Evolutionary conservation across 2,113 vertebrate species (phyloP).

Genomic region (Equus przewalskii): DNA sequence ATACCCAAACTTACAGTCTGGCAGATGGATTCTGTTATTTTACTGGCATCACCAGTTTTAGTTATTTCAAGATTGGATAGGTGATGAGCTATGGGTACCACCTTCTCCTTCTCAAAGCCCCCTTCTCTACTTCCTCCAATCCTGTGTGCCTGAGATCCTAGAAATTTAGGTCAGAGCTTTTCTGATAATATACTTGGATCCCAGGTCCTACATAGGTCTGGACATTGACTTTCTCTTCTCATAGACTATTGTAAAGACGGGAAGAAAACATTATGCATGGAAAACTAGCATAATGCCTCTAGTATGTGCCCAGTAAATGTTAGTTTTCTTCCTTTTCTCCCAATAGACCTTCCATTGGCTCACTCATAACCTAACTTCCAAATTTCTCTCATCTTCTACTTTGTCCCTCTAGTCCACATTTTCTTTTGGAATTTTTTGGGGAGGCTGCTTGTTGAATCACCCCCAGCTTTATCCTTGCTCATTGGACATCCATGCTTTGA

Average conservation of each 20-base stretch:
- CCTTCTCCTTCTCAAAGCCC: neutral
- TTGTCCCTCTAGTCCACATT: neutral
- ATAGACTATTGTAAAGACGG: neutral
- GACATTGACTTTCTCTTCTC: neutral
- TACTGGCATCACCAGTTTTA: neutral
- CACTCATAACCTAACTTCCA: neutral
- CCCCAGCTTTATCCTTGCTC: neutral
- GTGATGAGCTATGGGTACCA: neutral
- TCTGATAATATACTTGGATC: neutral
- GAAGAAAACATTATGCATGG: neutral
- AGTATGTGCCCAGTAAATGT: too few species aligned
- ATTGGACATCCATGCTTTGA: neutral
- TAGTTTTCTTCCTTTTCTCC: neutral
- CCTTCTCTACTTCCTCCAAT: neutral
- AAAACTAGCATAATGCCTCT: neutral
- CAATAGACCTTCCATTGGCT: neutral
- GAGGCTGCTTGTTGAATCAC: neutral
- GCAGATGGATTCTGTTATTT: neutral
- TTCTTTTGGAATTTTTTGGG: neutral
- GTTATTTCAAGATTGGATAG: neutral
- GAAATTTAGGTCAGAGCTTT: neutral
- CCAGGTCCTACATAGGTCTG: neutral
- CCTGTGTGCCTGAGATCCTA: neutral
- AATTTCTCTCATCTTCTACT: neutral
- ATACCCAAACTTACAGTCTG: neutral